A percentile compares a stretch with the other conserved stretches of the same genome.
Conservation (phyloP, 2,113 vertebrate species). For the Pungitius pungitius region DNA sequence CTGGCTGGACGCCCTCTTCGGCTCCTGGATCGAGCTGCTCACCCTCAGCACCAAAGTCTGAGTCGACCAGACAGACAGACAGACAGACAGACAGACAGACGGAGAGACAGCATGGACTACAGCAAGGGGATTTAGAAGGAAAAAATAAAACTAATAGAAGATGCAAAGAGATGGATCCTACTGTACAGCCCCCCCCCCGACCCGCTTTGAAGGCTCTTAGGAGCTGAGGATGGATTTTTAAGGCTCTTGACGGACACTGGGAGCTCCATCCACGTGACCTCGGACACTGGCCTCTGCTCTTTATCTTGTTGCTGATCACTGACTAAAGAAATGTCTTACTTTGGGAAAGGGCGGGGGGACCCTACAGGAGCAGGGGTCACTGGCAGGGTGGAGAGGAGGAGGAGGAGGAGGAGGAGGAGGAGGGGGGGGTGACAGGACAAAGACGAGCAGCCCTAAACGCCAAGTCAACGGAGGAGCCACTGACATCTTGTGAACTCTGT, state of each 20-base stretch:
- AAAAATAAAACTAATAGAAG: conserved; percentile 31
- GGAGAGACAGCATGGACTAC: conserved; percentile 7
- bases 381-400: conserved; percentile 48
- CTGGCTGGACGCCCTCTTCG: conserved; percentile 91
- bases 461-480: conserved; percentile 68
- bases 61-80: conserved; percentile 30
- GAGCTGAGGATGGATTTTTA: conserved; percentile 67
- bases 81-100: neutral
- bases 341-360: conserved; percentile 49
- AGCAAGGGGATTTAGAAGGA: conserved; percentile 27
- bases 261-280: conserved; percentile 65
- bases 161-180: conserved; percentile 56
- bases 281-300: conserved; percentile 64
- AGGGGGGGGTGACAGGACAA: conserved; percentile 24
- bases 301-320: conserved; percentile 71
- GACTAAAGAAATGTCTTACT: conserved; percentile 71
- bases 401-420: conserved; percentile 44
- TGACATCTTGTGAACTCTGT: conserved; percentile 69
- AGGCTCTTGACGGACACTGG: conserved; percentile 59
- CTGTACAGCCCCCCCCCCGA: conserved; percentile 69
- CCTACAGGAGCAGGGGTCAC: conserved; percentile 43
- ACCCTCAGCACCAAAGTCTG: conserved; percentile 84
- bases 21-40: conserved; percentile 91
- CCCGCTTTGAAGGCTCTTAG: conserved; percentile 65
- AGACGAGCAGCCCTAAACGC: conserved; percentile 52